Evolutionary conservation across 2,113 vertebrate species (phyloP).

Genomic region (Nannobrachium achirus): DNA sequence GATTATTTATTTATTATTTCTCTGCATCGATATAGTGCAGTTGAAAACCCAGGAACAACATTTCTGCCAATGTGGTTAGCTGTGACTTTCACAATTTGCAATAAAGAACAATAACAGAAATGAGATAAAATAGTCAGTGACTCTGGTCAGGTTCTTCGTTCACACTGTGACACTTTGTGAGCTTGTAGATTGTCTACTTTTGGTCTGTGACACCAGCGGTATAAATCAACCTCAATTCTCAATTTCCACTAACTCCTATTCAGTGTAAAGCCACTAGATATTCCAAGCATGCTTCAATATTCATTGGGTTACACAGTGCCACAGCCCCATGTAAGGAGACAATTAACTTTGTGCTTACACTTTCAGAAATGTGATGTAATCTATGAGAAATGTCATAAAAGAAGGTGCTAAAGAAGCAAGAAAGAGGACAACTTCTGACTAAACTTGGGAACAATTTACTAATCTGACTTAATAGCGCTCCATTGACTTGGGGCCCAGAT

Average conservation of each 20-base stretch:
- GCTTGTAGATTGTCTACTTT: no score
- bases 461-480: conserved; percentile 46
- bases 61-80: no score
- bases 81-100: no score
- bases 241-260: neutral
- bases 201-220: no score
- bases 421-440: conserved; percentile 28
- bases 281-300: neutral
- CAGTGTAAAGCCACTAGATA: neutral
- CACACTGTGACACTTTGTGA: neutral
- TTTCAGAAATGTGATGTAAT: conserved; percentile 23
- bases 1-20: no score
- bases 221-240: neutral
- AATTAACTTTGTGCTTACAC: conserved; percentile 24
- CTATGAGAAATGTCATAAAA: conserved; percentile 21
- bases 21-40: no score
- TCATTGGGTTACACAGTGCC: conserved; percentile 3
- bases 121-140: no score
- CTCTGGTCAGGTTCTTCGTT: neutral
- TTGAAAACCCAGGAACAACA: no score
- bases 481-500: conserved; percentile 37
- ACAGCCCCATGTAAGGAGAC: conserved; percentile 17
- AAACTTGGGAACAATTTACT: conserved; percentile 49
- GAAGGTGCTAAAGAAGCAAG: conserved; percentile 28
- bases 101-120: no score